Percentiles rank a stretch among this genome's conserved stretches.
Conservation (phyloP, 2,888 invertebrate species). For the Platynereis dumerilii region DNA sequence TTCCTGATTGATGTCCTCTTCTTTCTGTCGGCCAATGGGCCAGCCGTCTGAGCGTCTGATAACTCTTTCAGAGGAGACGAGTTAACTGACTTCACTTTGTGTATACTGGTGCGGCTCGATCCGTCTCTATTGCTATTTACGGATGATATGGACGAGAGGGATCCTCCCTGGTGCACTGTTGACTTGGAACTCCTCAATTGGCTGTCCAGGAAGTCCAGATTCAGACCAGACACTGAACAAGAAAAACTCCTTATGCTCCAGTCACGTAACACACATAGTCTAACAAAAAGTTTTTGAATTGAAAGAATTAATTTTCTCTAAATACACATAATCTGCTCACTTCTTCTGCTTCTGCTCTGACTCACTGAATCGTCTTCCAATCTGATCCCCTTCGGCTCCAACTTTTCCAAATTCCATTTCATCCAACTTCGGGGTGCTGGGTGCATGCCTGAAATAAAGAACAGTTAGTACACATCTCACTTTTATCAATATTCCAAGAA, state of each 20-base stretch:
- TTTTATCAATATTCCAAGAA: background rate
- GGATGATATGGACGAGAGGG: slow-evolving; percentile 16
- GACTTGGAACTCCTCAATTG: slow-evolving; percentile 47
- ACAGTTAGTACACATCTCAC: background rate
- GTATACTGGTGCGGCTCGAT: slow-evolving; percentile 4
- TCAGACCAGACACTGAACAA: slow-evolving; percentile 42
- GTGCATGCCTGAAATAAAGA: slow-evolving; percentile 43
- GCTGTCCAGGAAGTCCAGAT: slow-evolving; percentile 50
- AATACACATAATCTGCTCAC: slow-evolving; percentile 30
- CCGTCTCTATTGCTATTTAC: background rate
- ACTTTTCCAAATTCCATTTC: slow-evolving; percentile 53
- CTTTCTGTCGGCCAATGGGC: too few species aligned
- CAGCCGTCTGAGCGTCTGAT: too few species aligned
- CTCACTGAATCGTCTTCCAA: slow-evolving; percentile 54
- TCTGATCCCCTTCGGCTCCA: slow-evolving; percentile 58
- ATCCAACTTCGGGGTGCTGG: slow-evolving; percentile 57
- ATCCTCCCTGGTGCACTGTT: slow-evolving; percentile 36
- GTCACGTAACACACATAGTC: background rate
- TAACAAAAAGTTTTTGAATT: too few species aligned
- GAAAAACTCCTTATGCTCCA: slow-evolving; percentile 1
- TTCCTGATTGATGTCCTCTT: too few species aligned
- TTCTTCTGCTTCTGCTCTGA: slow-evolving; percentile 45
- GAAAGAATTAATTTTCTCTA: too few species aligned
- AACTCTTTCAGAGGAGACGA: too few species aligned
- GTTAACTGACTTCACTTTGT: too few species aligned